Conservation (phyloP, 2,888 invertebrate species). For the Dioctria linearis region DNA sequence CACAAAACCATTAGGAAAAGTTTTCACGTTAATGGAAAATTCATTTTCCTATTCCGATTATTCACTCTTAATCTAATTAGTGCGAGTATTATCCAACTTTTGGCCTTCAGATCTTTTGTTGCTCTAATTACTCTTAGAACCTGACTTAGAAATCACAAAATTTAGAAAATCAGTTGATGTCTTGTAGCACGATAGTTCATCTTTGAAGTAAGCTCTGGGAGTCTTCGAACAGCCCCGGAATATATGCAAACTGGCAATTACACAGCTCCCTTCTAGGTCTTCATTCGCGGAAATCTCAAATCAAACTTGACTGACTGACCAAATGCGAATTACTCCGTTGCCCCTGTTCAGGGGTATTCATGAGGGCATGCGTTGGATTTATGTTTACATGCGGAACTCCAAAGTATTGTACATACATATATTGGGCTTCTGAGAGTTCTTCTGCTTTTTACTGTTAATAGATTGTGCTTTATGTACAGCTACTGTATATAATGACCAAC, state of each 20-base stretch:
- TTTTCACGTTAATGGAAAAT: constrained; percentile 10
- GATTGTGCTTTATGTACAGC: too few species aligned
- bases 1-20: not conserved
- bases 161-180: constrained; percentile 16
- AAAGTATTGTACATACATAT: not conserved
- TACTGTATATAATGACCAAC: constrained; percentile 7
- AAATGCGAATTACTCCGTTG: constrained; percentile 43
- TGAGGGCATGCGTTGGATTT: constrained; percentile 39
- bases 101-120: constrained; percentile 29
- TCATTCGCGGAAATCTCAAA: constrained; percentile 48
- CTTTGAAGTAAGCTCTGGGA: not conserved
- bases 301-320: constrained; percentile 48
- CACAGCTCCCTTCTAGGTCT: constrained; percentile 20
- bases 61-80: constrained; percentile 45
- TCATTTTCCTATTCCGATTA: constrained; percentile 30
- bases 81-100: constrained; percentile 42
- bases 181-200: not conserved
- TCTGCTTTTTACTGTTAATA: not conserved
- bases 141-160: not conserved
- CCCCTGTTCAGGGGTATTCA: constrained; percentile 37
- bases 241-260: not conserved
- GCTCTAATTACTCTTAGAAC: not conserved
- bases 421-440: constrained; percentile 6
- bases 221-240: constrained; percentile 3
- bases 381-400: constrained; percentile 7